Evolutionary conservation across 2,113 vertebrate genomes (phyloP).

Genomic region (Neoarius graeffei): DNA sequence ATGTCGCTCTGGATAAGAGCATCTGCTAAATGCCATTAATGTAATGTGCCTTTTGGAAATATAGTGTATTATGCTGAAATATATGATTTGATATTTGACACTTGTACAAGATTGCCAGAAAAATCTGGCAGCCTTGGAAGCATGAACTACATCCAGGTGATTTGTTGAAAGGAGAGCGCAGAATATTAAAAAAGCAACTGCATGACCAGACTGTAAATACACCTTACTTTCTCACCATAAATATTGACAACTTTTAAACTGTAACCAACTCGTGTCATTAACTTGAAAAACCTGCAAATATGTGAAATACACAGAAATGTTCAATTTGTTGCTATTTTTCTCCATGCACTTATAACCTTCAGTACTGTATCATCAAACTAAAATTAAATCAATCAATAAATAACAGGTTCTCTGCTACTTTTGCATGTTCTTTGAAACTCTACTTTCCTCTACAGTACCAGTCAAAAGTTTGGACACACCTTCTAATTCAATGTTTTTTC

Average conservation of each 20-base stretch:
- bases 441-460: too few relatives aligned
- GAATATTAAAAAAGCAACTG: neutral
- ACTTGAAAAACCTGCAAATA: neutral
- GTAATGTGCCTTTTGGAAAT: neutral
- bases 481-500: too few relatives aligned
- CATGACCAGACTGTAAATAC: neutral
- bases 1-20: too few relatives aligned
- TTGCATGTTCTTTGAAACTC: too few relatives aligned
- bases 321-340: too few relatives aligned
- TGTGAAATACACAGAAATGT: neutral
- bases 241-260: neutral
- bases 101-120: neutral
- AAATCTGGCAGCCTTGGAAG: neutral
- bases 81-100: neutral
- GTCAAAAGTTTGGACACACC: too few relatives aligned
- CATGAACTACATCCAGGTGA: neutral
- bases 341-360: too few relatives aligned
- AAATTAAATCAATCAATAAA: too few relatives aligned
- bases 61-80: neutral
- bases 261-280: neutral
- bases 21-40: too few relatives aligned
- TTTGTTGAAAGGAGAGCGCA: neutral
- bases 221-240: neutral
- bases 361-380: too few relatives aligned
- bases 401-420: too few relatives aligned